Conservation (phyloP, 2,113 vertebrate genomes). For the Fregetta grallaria region DNA sequence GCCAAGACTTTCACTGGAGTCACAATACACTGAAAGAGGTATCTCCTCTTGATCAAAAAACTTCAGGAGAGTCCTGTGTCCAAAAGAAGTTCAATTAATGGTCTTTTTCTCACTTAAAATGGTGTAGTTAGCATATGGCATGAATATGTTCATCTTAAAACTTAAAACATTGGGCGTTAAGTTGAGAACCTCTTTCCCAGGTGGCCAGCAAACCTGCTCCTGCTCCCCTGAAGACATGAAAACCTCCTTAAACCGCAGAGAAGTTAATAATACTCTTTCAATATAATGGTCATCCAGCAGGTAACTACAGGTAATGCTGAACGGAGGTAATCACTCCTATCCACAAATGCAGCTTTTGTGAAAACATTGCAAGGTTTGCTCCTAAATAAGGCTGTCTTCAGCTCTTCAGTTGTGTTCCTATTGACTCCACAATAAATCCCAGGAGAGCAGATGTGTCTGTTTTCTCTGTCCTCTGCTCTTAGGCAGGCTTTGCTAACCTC, state of each 20-base stretch:
- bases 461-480: neutral
- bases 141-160: neutral
- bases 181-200: neutral
- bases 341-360: neutral
- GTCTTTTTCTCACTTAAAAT: neutral
- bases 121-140: rapidly evolving
- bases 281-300: neutral
- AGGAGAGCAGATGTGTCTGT: neutral
- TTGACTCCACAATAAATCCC: neutral
- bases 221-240: neutral
- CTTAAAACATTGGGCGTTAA: neutral
- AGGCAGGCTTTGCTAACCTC: neutral
- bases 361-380: neutral
- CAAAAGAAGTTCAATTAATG: neutral
- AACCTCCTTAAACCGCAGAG: neutral
- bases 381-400: neutral
- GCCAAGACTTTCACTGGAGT: neutral
- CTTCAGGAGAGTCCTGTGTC: neutral
- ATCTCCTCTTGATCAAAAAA: neutral
- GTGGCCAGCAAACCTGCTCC: neutral
- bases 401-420: neutral
- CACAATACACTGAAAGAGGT: neutral
- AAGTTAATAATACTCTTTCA: neutral
- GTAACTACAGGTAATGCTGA: neutral
- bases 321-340: neutral